These are phyloP conservation scores for Tolmerus cingulatus DNA, from an alignment of 2,888 invertebrate species.

Conservation along the genomic window DNA sequence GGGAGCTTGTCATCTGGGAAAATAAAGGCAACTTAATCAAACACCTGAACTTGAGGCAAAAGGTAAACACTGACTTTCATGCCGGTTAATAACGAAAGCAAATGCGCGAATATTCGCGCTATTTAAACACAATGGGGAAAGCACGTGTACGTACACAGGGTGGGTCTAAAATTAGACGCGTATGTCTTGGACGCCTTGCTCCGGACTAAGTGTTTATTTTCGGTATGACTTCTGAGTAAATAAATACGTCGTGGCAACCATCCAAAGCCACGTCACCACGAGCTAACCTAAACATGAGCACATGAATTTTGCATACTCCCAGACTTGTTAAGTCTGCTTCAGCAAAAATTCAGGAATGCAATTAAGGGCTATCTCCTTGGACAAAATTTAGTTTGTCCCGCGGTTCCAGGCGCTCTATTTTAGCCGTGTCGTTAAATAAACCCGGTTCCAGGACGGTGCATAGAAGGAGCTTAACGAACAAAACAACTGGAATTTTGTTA, in stretches of 20 bases:
- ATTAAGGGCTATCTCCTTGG: neutral
- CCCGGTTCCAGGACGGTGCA: neutral
- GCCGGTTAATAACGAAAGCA: conserved; percentile 30
- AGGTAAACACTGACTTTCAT: conserved; percentile 33
- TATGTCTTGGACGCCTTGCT: neutral
- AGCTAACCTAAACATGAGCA: neutral
- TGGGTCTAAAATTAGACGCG: neutral
- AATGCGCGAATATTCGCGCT: neutral
- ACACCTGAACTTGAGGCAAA: conserved; percentile 16
- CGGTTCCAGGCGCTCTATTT: neutral
- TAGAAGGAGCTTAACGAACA: neutral
- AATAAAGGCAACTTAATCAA: conserved; percentile 33
- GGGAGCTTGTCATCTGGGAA: conserved; percentile 19
- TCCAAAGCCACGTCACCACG: conserved; percentile 1
- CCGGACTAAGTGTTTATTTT: conserved; percentile 43
- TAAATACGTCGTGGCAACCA: conserved; percentile 23
- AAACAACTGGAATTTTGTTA: neutral
- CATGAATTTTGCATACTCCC: neutral
- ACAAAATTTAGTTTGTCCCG: neutral
- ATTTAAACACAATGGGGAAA: neutral
- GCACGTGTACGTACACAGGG: neutral
- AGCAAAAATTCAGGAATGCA: neutral
- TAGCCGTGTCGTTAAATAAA: neutral
- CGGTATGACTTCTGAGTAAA: conserved; percentile 41
- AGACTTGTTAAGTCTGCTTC: neutral